A percentile compares a stretch with the other conserved stretches of the same genome.
These are phyloP conservation scores for Heteropelma amictum DNA, from an alignment of 2,888 invertebrate species.

Conservation along the genomic window DNA sequence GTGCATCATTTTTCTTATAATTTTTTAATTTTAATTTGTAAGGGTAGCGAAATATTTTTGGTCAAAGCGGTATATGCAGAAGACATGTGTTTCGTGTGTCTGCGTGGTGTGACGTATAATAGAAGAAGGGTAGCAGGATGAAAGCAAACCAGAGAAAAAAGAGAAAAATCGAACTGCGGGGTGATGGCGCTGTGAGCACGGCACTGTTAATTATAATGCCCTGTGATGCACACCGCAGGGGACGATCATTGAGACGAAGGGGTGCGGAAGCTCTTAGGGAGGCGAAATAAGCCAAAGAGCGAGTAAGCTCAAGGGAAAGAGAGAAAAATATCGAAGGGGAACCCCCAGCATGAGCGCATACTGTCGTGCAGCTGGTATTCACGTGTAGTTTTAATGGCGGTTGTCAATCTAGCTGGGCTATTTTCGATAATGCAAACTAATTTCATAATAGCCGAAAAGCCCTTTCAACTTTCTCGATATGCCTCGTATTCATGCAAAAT, in stretches of 20 bases:
- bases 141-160: background rate
- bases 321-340: slow-evolving; percentile 12
- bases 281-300: background rate
- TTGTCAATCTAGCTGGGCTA: slow-evolving; percentile 68
- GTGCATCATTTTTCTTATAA: too few relatives aligned
- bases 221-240: slow-evolving; percentile 56
- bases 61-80: background rate
- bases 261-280: slow-evolving; percentile 9
- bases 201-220: slow-evolving; percentile 63
- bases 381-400: slow-evolving; percentile 62
- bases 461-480: background rate
- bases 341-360: slow-evolving; percentile 20
- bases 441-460: slow-evolving; percentile 46
- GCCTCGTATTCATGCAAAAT: background rate
- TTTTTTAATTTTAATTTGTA: background rate
- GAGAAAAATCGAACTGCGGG: slow-evolving; percentile 55
- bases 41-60: background rate
- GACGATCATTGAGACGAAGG: slow-evolving; percentile 9
- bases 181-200: slow-evolving; percentile 54
- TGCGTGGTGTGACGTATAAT: background rate
- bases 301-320: slow-evolving; percentile 1
- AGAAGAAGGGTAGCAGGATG: background rate
- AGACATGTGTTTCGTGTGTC: background rate
- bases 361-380: slow-evolving; percentile 64
- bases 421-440: slow-evolving; percentile 69